Conservation (phyloP, 2,888 invertebrate species). For the Ectemnius lituratus region DNA sequence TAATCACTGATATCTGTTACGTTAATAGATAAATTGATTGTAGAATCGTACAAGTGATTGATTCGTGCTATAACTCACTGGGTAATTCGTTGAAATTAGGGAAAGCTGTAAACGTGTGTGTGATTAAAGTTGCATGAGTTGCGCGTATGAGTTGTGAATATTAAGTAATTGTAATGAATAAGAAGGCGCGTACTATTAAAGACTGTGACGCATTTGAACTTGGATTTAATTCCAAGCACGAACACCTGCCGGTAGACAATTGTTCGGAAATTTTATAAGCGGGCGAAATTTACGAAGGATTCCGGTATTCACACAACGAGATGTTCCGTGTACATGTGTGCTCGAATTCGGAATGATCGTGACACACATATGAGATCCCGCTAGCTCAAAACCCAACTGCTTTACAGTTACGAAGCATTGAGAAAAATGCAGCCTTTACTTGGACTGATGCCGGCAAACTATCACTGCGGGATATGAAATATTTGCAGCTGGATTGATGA, state of each 20-base stretch:
- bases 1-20: too few species aligned
- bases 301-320: not conserved
- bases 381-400: slow-evolving; percentile 21
- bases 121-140: too few species aligned
- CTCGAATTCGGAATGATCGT: slow-evolving; percentile 18
- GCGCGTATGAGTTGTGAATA: too few species aligned
- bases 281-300: not conserved
- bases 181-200: not conserved
- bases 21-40: too few species aligned
- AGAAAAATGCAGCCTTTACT: not conserved
- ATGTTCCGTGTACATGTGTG: not conserved
- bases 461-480: too few species aligned
- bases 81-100: too few species aligned
- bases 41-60: too few species aligned
- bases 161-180: not conserved
- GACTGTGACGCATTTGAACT: not conserved
- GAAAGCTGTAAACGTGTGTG: too few species aligned
- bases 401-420: slow-evolving; percentile 29
- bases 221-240: slow-evolving; percentile 1
- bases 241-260: too few species aligned
- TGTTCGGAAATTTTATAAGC: too few species aligned
- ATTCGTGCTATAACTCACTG: too few species aligned
- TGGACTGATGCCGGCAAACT: not conserved
- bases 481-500: too few species aligned
- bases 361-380: slow-evolving; percentile 13